phyloP scores from a whole-genome alignment of 2,797 vertebrate species.

The Austrolebias charrua region DNA sequence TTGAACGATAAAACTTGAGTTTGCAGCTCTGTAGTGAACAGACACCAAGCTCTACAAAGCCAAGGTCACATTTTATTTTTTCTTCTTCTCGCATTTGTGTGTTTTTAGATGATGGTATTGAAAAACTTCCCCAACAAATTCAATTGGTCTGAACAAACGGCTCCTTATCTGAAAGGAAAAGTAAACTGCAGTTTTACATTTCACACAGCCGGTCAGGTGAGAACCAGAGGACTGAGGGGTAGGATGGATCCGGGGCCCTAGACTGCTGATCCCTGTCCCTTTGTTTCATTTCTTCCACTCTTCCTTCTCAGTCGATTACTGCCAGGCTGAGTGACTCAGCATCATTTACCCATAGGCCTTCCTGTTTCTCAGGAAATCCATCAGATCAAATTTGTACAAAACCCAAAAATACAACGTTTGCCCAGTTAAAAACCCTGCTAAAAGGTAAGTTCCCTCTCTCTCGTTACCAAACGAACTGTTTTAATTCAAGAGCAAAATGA shows the following conservation, averaged over 20 bases:
- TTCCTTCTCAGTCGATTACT: constrained; percentile 8
- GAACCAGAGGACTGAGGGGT: constrained; percentile 18
- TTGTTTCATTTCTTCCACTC: constrained; percentile 16
- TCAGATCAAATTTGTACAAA: constrained; percentile 20
- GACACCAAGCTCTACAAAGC: too few species aligned
- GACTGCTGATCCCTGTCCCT: constrained; percentile 31
- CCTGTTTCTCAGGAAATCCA: constrained; percentile 9
- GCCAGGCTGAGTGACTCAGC: constrained; percentile 19
- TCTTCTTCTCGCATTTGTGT: too few species aligned
- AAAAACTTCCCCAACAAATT: too few species aligned
- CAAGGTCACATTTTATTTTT: too few species aligned
- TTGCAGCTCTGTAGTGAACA: too few species aligned
- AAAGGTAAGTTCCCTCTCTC: too few species aligned
- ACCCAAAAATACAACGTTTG: background rate
- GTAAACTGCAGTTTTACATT: constrained; percentile 38
- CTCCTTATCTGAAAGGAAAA: constrained; percentile 17
- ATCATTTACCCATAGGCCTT: constrained; percentile 8
- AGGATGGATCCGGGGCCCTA: constrained; percentile 8
- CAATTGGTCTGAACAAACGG: background rate
- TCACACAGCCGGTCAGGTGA: constrained; percentile 41
- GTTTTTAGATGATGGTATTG: too few species aligned
- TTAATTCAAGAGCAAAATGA: background rate
- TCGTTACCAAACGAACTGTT: background rate
- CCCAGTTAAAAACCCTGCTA: background rate
- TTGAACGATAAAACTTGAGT: too few species aligned